These are phyloP conservation scores for Gorsachius goisagi DNA, from an alignment of 2,113 vertebrate genomes.

Conservation along the genomic window DNA sequence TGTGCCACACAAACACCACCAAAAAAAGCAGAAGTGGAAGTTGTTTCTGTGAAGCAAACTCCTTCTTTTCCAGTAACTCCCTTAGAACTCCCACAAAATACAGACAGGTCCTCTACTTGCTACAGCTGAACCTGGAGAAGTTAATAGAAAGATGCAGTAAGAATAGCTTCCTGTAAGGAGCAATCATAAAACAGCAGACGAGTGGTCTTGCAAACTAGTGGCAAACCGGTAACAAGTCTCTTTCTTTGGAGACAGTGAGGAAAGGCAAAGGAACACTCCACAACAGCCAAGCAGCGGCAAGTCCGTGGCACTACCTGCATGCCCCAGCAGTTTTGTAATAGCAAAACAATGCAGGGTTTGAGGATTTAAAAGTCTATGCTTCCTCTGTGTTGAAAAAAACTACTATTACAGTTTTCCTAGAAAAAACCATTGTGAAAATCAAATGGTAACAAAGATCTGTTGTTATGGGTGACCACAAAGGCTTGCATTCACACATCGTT, in stretches of 20 bases:
- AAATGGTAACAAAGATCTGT: not conserved
- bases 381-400: not conserved
- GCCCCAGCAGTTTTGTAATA: not conserved
- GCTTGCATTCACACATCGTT: not conserved
- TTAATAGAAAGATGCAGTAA: not conserved
- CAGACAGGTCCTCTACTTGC: not conserved
- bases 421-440: not conserved
- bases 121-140: not conserved
- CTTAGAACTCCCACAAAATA: not conserved
- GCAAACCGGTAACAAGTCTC: not conserved
- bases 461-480: not conserved
- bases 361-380: not conserved
- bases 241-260: not conserved
- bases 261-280: not conserved
- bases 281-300: not conserved
- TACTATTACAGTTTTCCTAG: not conserved
- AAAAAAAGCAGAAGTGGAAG: not conserved
- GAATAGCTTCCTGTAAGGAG: not conserved
- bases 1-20: not conserved
- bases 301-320: fast-evolving
- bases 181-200: not conserved
- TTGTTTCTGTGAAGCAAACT: not conserved
- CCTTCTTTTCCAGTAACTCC: not conserved
- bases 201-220: not conserved
- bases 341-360: not conserved